These are phyloP conservation scores for Tenebrosternarchus preto DNA, from an alignment of 2,113 vertebrate genomes.

Conservation along the genomic window DNA sequence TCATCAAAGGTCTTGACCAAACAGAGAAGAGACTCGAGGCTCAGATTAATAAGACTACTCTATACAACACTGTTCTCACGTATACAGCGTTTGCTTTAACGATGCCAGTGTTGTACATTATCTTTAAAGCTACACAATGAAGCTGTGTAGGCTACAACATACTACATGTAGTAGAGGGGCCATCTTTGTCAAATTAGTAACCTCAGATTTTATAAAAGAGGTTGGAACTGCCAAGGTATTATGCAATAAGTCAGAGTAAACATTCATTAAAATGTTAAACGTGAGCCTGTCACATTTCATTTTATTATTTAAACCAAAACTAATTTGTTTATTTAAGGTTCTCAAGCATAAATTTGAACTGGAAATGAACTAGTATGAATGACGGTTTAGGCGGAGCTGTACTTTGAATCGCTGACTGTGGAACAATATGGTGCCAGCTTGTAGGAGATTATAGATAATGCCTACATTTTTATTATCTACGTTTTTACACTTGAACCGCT, in stretches of 20 bases:
- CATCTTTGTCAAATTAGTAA: constrained; percentile 15
- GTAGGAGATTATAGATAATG: no score
- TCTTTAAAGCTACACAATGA: constrained; percentile 76
- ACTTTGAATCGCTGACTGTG: no score
- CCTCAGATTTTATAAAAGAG: constrained; percentile 14
- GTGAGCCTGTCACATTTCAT: not conserved
- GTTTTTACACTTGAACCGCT: no score
- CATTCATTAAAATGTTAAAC: constrained; percentile 23
- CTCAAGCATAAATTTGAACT: no score
- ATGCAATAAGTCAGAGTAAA: not conserved
- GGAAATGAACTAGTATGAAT: no score
- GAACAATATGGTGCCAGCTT: no score
- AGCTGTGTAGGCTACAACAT: not conserved
- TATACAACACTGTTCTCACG: constrained; percentile 80
- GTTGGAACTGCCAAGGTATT: not conserved
- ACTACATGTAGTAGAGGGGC: constrained; percentile 8
- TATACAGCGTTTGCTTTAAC: constrained; percentile 78
- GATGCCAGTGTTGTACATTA: constrained; percentile 83
- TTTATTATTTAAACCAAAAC: not conserved
- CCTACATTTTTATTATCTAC: no score
- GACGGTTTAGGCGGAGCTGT: no score
- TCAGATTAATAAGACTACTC: constrained; percentile 77
- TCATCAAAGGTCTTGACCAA: constrained; percentile 76
- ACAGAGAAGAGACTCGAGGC: constrained; percentile 78
- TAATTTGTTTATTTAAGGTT: no score